Conservation (phyloP, 2,797 vertebrate species). For the Ptychadena robeensis region DNA sequence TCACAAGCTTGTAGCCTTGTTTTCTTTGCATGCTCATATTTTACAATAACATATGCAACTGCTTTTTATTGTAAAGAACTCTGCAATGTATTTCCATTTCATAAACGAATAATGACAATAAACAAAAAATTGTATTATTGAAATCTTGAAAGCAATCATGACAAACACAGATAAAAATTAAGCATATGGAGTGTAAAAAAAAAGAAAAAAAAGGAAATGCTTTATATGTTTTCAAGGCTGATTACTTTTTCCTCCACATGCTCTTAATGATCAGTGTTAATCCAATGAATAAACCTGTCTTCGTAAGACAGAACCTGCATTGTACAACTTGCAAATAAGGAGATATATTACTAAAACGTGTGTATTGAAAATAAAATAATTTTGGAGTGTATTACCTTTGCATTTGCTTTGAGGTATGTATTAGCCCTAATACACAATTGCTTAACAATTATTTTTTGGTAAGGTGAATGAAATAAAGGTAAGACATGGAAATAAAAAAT, state of each 20-base stretch:
- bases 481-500: neutral
- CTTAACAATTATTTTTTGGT: neutral
- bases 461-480: neutral
- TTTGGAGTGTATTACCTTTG: neutral
- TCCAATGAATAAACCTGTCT: neutral
- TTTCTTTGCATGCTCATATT: neutral
- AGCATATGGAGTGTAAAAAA: neutral
- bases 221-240: neutral
- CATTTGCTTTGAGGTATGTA: neutral
- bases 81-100: neutral
- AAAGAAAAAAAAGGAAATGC: neutral
- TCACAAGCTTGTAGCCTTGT: neutral
- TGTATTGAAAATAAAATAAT: neutral
- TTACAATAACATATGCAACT: neutral
- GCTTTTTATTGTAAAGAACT: neutral
- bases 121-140: neutral
- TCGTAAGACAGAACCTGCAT: neutral
- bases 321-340: neutral
- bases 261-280: slow-evolving; percentile 3
- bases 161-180: neutral
- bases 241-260: neutral
- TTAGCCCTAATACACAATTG: neutral
- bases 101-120: neutral
- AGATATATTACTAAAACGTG: neutral
- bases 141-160: neutral